Evolutionary conservation across 2,797 vertebrate species (phyloP).

Genomic region (Clamator glandarius): DNA sequence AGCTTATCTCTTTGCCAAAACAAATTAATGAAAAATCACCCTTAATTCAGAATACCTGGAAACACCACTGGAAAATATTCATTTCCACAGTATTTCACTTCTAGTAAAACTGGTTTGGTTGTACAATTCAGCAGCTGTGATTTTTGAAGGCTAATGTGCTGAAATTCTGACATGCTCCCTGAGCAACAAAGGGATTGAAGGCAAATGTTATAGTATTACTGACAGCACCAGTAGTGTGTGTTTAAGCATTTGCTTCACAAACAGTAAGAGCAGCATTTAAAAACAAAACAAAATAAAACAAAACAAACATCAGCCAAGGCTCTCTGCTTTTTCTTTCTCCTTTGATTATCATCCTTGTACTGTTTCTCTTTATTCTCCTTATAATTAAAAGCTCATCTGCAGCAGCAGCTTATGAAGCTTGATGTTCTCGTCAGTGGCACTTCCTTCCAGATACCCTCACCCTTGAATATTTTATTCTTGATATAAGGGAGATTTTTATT

Average conservation of each 20-base stretch:
- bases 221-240: conserved; percentile 58
- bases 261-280: conserved; percentile 49
- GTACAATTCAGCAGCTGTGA: conserved; percentile 62
- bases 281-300: conserved; percentile 23
- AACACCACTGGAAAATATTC: conserved; percentile 43
- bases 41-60: conserved; percentile 11
- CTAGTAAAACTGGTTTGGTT: conserved; percentile 60
- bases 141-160: conserved; percentile 69
- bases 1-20: conserved; percentile 35
- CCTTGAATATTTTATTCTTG: background rate
- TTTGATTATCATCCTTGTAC: conserved; percentile 32
- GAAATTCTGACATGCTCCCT: conserved; percentile 70
- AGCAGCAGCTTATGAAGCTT: background rate
- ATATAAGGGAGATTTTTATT: background rate
- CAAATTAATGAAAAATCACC: conserved; percentile 45
- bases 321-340: background rate
- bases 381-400: conserved; percentile 19
- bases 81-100: conserved; percentile 63
- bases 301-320: background rate
- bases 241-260: conserved; percentile 72
- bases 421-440: background rate
- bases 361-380: background rate
- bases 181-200: conserved; percentile 73
- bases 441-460: background rate
- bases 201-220: conserved; percentile 76